phyloP scores from a whole-genome alignment of 2,113 vertebrate species.

The Chlorocebus sabaeus region DNA sequence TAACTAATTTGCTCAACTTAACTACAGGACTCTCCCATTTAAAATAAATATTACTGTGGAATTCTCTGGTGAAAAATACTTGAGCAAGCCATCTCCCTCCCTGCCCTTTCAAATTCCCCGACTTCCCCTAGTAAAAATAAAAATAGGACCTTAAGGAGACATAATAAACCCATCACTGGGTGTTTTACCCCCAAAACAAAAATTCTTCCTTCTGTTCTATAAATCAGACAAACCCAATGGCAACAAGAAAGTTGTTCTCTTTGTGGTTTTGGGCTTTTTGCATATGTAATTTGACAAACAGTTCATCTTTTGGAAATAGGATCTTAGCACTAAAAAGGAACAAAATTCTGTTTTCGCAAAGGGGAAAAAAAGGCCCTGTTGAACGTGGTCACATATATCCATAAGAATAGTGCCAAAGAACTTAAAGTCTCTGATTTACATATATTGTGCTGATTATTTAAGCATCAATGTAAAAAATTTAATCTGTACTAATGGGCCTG shows the following conservation, averaged over 20 bases:
- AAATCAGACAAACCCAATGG: neutral
- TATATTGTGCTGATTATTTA: constrained; percentile 62
- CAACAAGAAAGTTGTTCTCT: neutral
- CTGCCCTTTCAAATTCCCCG: neutral
- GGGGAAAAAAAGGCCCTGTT: neutral
- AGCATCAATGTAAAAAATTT: constrained; percentile 61
- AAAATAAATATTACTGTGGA: neutral
- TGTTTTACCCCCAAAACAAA: neutral
- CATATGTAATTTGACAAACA: constrained; percentile 8
- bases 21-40: neutral
- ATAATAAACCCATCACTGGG: neutral
- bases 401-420: constrained; percentile 13
- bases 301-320: constrained; percentile 31
- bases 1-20: neutral
- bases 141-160: neutral
- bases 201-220: neutral
- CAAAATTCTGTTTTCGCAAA: constrained; percentile 26
- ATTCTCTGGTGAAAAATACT: constrained; percentile 10
- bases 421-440: constrained; percentile 60
- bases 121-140: neutral
- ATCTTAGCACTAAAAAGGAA: constrained; percentile 18
- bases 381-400: neutral
- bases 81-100: neutral
- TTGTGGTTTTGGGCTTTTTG: constrained; percentile 11
- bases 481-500: constrained; percentile 50